Evolutionary conservation across 1,140 invertebrate genomes (phyloP).

Genomic region (Psilanteris sp.): DNA sequence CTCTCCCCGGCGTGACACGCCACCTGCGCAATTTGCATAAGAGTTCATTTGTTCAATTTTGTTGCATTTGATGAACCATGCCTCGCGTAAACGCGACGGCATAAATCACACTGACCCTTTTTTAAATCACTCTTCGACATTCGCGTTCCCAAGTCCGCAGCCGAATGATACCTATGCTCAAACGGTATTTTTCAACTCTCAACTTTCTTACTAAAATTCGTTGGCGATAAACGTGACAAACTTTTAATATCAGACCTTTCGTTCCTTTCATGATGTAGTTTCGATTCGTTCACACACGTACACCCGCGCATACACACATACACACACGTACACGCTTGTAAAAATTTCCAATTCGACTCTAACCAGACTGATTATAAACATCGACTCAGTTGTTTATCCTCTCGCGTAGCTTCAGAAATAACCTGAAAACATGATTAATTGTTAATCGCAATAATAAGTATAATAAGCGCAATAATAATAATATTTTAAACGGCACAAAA

Average conservation of each 20-base stretch:
- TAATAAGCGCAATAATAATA: too few relatives aligned
- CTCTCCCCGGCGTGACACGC: constrained; percentile 14
- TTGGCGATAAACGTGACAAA: constrained; percentile 1
- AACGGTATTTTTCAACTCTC: constrained; percentile 12
- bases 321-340: too few relatives aligned
- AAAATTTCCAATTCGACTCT: too few relatives aligned
- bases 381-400: too few relatives aligned
- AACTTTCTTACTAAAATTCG: not conserved
- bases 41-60: constrained; percentile 41
- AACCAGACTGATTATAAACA: too few relatives aligned
- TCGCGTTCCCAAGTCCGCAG: not conserved
- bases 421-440: too few relatives aligned
- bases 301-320: too few relatives aligned
- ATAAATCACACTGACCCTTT: constrained; percentile 26
- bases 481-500: not conserved
- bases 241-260: not conserved
- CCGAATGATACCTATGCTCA: too few relatives aligned
- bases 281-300: too few relatives aligned
- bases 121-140: constrained; percentile 4
- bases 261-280: too few relatives aligned
- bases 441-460: not conserved
- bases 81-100: constrained; percentile 9
- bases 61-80: constrained; percentile 28
- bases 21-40: constrained; percentile 37
- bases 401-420: too few relatives aligned